Base-by-base conservation (phyloP, 2,113 vertebrate genomes). In the Platycercus adscitus region DNA sequence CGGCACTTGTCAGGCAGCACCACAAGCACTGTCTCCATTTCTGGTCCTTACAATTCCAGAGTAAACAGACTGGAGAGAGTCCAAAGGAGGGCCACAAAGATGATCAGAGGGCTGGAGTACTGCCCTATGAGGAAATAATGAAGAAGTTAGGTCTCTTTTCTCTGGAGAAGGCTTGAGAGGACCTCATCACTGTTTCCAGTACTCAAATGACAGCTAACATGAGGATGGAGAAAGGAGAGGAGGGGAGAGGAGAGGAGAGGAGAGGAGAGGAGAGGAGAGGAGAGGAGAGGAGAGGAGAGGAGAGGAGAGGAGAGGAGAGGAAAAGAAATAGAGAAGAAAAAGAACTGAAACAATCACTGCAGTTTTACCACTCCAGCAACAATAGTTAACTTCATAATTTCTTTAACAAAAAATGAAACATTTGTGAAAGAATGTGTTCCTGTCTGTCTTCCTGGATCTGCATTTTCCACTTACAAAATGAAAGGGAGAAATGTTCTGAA, bases 341-440 rank as follows among this genome's bases (percentile, higher is more conserved):
- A 70, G 18, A 68, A 21, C 56, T 87, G 70, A 73, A 43, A 35
- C 33, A 89, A 76, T 91, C 41, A 53, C 53, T 79, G 52, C 29
- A 82, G 47, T 81, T 91, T 80, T 94, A 56, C 60, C 89, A 71
- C 49, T 90, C 20, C 23, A 70, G 33, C 13, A 91, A 77, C 58
- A 89, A 70, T 70, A 91, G 55, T 55, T 93, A 70, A 44, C 53
- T 91, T 86, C 58, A 70, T 70, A 73, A 88, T 83, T 83, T 90
- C 79, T 80, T 60, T 83, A 65, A 80, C 35, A 76, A 70, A 81
- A 92, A 88, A 58, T 43, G 26, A 94, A 89, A 63, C 16, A 20
- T 70, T 86, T 88, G 43, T 70, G 75, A 69, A 90, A 77, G 11
- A 50, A 78, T n/a, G 11, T 78, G 37, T 60, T 82, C 29, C 47